These are phyloP conservation scores for Lutjanus erythropterus DNA, from an alignment of 2,113 vertebrate species.

Conservation along the genomic window DNA sequence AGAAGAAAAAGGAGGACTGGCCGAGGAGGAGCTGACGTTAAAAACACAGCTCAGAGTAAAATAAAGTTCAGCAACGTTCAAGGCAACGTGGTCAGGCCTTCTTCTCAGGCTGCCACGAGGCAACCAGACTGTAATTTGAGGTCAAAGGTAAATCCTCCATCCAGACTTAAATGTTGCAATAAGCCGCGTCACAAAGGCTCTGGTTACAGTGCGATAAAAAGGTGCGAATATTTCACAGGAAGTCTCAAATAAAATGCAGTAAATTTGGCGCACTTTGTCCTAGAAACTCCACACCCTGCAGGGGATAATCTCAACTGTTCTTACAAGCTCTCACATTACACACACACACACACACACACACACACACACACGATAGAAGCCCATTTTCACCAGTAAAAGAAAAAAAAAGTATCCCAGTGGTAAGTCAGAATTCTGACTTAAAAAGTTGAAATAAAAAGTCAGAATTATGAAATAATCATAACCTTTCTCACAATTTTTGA, in stretches of 20 bases:
- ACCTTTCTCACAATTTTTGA: too few species aligned
- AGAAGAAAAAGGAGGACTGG: constrained; percentile 9
- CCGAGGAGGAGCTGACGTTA: constrained; percentile 17
- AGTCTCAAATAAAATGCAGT: constrained; percentile 66
- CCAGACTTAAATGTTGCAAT: constrained; percentile 56
- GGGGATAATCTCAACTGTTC: constrained; percentile 47
- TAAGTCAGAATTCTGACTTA: too few species aligned
- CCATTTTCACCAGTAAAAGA: too few species aligned
- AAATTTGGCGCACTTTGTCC: constrained; percentile 65
- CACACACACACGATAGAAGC: neutral
- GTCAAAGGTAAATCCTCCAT: constrained; percentile 72
- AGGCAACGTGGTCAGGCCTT: constrained; percentile 1
- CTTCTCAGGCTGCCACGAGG: constrained; percentile 40
- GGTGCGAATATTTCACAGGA: constrained; percentile 75
- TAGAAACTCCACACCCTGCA: constrained; percentile 58
- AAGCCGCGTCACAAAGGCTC: constrained; percentile 52
- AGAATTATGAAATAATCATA: too few species aligned
- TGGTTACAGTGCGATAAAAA: constrained; percentile 63
- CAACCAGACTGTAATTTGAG: constrained; percentile 51
- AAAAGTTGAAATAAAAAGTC: too few species aligned
- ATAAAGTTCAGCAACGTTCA: constrained; percentile 54
- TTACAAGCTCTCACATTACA: constrained; percentile 21
- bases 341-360: constrained; percentile 24
- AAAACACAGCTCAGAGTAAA: constrained; percentile 24
- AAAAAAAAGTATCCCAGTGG: too few species aligned